Evolutionary conservation across 2,888 invertebrate species (phyloP).

Genomic region (Caenorhabditis plicata): DNA sequence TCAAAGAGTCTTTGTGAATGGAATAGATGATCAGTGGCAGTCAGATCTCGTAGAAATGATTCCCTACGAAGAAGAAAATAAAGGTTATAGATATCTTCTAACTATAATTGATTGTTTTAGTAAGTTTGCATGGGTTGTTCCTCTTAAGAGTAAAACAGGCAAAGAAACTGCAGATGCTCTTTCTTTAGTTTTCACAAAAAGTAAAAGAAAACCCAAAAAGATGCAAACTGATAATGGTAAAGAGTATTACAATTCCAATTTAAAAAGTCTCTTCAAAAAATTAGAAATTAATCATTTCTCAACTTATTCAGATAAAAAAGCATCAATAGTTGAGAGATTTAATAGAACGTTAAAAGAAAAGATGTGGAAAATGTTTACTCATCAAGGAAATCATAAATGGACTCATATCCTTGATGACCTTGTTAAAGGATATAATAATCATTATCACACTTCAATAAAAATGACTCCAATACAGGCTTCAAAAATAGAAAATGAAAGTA

Average conservation of each 20-base stretch:
- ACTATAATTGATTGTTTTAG: conserved; percentile 38
- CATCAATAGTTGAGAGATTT: conserved; percentile 39
- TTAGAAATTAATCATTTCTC: conserved; percentile 36
- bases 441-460: conserved; percentile 44
- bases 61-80: conserved; percentile 41
- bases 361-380: conserved; percentile 41
- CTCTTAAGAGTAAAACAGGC: conserved; percentile 40
- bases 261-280: conserved; percentile 32
- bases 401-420: conserved; percentile 30
- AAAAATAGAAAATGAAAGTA: conserved; percentile 9
- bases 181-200: conserved; percentile 25
- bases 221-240: conserved; percentile 47
- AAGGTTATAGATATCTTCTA: conserved; percentile 32
- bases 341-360: conserved; percentile 44
- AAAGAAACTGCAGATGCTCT: conserved; percentile 44
- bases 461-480: conserved; percentile 33
- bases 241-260: conserved; percentile 35
- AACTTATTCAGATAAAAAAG: conserved; percentile 41
- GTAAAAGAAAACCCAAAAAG: conserved; percentile 39
- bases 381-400: conserved; percentile 44
- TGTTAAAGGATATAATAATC: conserved; percentile 37
- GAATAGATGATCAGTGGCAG: conserved; percentile 46
- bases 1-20: conserved; percentile 33
- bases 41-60: conserved; percentile 49
- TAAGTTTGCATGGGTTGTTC: conserved; percentile 42